These are phyloP conservation scores for Schizaphis graminum DNA, from an alignment of 2,888 invertebrate genomes.

Conservation along the genomic window DNA sequence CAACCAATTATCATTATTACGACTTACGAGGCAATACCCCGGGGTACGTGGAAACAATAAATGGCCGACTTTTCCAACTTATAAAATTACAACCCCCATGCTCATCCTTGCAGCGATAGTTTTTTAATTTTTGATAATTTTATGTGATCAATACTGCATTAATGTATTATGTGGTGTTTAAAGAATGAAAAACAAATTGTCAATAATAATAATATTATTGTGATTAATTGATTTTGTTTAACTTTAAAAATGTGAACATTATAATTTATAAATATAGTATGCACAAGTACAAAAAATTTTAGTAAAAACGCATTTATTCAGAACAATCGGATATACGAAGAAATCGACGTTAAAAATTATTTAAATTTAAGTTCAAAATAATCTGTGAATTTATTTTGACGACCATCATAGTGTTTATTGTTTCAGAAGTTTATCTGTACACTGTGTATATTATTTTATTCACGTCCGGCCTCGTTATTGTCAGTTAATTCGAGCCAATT, in stretches of 20 bases:
- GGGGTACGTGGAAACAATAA: neutral
- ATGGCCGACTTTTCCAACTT: neutral
- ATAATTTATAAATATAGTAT: neutral
- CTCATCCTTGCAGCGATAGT: neutral
- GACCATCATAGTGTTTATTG: neutral
- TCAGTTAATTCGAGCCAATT: neutral
- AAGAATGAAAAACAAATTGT: neutral
- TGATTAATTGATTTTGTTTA: neutral
- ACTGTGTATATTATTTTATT: slow-evolving; percentile 1
- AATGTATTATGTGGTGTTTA: neutral
- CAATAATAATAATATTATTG: neutral
- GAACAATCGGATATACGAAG: neutral
- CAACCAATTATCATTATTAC: neutral
- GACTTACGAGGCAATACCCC: neutral
- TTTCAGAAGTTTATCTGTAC: neutral
- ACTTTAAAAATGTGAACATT: neutral
- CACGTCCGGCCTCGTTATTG: neutral
- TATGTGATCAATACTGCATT: neutral
- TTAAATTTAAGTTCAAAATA: neutral
- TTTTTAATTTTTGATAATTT: neutral
- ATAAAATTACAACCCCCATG: neutral
- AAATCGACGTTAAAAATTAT: neutral
- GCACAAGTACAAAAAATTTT: neutral
- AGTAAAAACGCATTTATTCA: neutral
- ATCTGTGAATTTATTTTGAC: neutral